Percentiles rank a stretch among this genome's conserved stretches.
These are phyloP conservation scores for Heliocidaris erythrogramma DNA, from an alignment of 35 echinoderm and acorn worm species.

Conservation along the genomic window DNA sequence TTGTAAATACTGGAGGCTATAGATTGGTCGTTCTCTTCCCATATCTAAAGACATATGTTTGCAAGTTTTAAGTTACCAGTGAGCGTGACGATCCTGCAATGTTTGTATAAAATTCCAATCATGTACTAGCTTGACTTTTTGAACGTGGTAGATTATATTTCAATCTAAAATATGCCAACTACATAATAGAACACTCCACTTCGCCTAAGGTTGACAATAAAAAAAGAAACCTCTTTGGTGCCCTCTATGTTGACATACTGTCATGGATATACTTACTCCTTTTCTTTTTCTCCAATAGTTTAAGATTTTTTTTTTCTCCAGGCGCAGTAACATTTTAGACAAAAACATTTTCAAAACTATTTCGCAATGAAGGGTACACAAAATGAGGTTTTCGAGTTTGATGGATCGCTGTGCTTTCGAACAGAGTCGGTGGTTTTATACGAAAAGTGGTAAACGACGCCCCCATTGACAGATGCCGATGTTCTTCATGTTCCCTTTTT, in stretches of 20 bases:
- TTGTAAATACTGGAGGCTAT: no score
- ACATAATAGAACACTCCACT: not conserved
- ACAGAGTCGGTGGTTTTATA: no score
- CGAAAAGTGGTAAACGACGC: no score
- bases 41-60: not conserved
- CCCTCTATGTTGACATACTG: not conserved
- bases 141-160: slow-evolving; percentile 11
- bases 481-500: no score
- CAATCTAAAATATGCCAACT: slow-evolving; percentile 2
- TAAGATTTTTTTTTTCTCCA: not conserved
- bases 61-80: not conserved
- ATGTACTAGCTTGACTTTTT: not conserved
- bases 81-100: not conserved
- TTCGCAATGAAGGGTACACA: no score
- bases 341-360: not conserved
- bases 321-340: not conserved
- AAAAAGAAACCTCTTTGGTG: not conserved
- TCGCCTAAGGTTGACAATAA: not conserved
- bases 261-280: not conserved
- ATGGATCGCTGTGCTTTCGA: no score
- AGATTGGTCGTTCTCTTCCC: no score
- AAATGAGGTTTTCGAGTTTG: no score
- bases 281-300: not conserved
- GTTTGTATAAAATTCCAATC: not conserved
- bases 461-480: no score